Evolutionary conservation across 2,888 invertebrate species (phyloP), one percentile per base, ranked within the genome.

Genomic region (Drosophila pseudotalamancana): DNA sequence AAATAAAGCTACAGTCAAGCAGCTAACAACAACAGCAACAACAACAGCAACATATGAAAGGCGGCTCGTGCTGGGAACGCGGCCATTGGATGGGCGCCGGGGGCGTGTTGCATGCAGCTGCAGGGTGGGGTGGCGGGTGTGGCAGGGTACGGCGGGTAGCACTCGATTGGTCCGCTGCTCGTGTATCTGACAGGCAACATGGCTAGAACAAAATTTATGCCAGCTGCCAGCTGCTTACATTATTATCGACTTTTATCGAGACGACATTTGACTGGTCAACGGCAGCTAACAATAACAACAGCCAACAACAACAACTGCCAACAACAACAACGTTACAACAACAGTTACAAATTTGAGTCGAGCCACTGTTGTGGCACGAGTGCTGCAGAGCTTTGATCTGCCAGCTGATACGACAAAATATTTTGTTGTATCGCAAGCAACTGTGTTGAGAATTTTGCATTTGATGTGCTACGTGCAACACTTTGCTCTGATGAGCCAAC

Each of bases 221-320:
- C 84, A 86, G 78, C 84, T 78, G 73, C 79, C 74, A 75, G 73
- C 69, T 72, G 73, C 42, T 49, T 48, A 80, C 73, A 67, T 85
- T 81, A 73, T 77, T 77, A 77, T 82, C 78, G 79, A 78, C 70
- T 85, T 77, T 73, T 74, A 85, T 76, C 83, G 79, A 74, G 79
- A 59, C 79, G 79, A 82, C 79, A 82, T 82, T 76, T 82, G 83
- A 82, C 78, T 81, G 85, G 55, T 56, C 72, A 60, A 37, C 63
- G 45, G 51, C 68, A 72, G 67, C 55, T 23, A 49, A 34, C 37
- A 46, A 27, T 21, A 37, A 25, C 39, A 32, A 8, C 18, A 51
- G 5, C 29, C 34, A 29, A 9, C 31, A 40, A 19, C 25, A 50
- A 6, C 29, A 37, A n/a, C 39, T n/a, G n/a, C n/a, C n/a, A 23